Evolutionary conservation across 2,797 vertebrate genomes (phyloP).

Genomic region (Buphagus erythrorhynchus): DNA sequence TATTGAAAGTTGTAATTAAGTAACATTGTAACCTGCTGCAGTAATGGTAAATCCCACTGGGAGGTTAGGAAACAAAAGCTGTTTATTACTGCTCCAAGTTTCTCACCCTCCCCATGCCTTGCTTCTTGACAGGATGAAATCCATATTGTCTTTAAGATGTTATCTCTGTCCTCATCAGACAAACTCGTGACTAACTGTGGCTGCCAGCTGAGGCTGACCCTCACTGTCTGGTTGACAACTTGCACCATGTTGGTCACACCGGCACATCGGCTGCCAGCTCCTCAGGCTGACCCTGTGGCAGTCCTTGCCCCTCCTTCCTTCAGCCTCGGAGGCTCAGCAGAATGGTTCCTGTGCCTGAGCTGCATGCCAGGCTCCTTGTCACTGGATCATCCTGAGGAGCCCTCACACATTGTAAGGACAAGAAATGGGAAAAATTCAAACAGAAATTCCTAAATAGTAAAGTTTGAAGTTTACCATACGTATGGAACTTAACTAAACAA

Average conservation of each 20-base stretch:
- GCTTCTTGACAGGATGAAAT: background rate
- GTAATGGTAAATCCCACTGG: background rate
- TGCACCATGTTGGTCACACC: rapidly evolving
- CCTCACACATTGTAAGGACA: rapidly evolving
- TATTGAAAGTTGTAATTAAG: background rate
- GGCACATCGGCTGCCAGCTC: background rate
- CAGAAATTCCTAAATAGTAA: background rate
- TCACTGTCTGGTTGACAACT: background rate
- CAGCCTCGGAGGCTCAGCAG: background rate
- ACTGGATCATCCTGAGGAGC: background rate
- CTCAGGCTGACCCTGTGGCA: background rate
- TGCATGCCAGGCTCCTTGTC: background rate
- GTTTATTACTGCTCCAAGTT: background rate
- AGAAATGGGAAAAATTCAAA: background rate
- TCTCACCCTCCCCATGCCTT: background rate
- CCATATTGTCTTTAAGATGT: background rate
- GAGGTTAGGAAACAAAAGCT: background rate
- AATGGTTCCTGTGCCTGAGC: background rate
- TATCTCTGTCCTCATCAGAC: background rate
- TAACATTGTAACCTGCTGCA: background rate
- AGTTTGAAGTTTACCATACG: background rate
- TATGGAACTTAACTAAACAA: background rate
- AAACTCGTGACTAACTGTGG: background rate
- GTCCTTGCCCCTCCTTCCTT: background rate
- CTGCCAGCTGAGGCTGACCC: background rate